phyloP scores from a whole-genome alignment of 2,888 invertebrate genomes.

The Lathronympha strigana region DNA sequence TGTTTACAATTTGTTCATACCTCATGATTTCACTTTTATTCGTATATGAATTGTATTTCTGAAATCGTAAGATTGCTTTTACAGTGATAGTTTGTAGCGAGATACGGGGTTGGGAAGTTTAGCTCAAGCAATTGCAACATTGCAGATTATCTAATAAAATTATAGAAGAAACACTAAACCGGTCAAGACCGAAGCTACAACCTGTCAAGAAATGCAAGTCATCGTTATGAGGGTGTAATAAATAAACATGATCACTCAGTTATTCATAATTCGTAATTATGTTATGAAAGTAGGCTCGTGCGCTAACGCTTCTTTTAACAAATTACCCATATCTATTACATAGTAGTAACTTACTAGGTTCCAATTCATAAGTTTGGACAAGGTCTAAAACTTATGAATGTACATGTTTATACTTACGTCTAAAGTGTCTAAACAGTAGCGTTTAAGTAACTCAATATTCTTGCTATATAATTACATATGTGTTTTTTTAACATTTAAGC shows the following conservation, averaged over 20 bases:
- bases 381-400: no score
- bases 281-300: neutral
- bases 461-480: no score
- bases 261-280: conserved; percentile 8
- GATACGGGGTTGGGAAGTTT: conserved; percentile 9
- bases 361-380: no score
- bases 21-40: neutral
- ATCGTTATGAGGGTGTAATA: conserved; percentile 23
- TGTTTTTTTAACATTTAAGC: neutral
- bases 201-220: conserved; percentile 12
- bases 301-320: neutral
- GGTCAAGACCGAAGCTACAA: neutral
- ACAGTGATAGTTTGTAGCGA: neutral
- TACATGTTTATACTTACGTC: no score
- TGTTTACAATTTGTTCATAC: neutral
- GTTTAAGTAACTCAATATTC: no score
- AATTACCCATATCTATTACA: no score
- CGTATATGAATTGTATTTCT: neutral
- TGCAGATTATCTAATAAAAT: conserved; percentile 32
- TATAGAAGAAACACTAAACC: conserved; percentile 23
- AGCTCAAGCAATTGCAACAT: conserved; percentile 32
- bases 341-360: no score
- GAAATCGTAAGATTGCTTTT: neutral
- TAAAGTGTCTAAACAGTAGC: no score
- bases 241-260: neutral